A percentile compares a stretch with the other conserved stretches of the same genome.
Evolutionary conservation across 1,140 invertebrate species (phyloP).

Genomic region (Antheraea mylitta): DNA sequence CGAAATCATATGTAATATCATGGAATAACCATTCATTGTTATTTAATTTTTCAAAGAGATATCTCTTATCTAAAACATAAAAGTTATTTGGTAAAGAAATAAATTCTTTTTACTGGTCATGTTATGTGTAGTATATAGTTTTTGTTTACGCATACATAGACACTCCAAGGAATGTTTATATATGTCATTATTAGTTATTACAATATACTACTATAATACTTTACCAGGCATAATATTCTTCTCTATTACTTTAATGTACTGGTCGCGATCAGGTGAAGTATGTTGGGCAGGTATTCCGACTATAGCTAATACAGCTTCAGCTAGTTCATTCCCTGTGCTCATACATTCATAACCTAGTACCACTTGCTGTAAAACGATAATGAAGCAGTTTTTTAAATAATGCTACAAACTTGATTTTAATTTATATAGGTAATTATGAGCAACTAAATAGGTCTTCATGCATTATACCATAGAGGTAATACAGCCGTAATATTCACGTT

Average conservation of each 20-base stretch:
- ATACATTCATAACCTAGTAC: conserved; percentile 59
- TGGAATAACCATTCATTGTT: conserved; percentile 55
- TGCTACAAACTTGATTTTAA: too few species aligned
- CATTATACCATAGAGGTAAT: too few species aligned
- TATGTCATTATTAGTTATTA: neutral
- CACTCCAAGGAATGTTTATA: too few species aligned
- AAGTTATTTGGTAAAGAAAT: too few species aligned
- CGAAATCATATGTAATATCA: conserved; percentile 44
- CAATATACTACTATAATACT: neutral
- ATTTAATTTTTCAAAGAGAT: conserved; percentile 47
- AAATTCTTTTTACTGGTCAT: too few species aligned
- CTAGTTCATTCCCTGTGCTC: conserved; percentile 29
- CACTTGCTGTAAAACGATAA: conserved; percentile 38
- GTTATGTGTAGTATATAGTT: too few species aligned
- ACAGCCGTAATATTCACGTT: too few species aligned
- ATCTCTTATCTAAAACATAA: conserved; percentile 45
- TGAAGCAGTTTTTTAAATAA: too few species aligned
- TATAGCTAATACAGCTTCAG: conserved; percentile 39
- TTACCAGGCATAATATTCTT: conserved; percentile 57
- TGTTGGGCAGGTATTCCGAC: conserved; percentile 56
- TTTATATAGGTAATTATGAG: too few species aligned
- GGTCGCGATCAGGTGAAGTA: conserved; percentile 51
- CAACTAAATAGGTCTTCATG: too few species aligned
- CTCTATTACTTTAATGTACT: conserved; percentile 33
- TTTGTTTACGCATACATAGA: too few species aligned